Evolutionary conservation across 2,797 vertebrate genomes (phyloP), one percentile per base, ranked within the genome.

Genomic region (Thaleichthys pacificus): DNA sequence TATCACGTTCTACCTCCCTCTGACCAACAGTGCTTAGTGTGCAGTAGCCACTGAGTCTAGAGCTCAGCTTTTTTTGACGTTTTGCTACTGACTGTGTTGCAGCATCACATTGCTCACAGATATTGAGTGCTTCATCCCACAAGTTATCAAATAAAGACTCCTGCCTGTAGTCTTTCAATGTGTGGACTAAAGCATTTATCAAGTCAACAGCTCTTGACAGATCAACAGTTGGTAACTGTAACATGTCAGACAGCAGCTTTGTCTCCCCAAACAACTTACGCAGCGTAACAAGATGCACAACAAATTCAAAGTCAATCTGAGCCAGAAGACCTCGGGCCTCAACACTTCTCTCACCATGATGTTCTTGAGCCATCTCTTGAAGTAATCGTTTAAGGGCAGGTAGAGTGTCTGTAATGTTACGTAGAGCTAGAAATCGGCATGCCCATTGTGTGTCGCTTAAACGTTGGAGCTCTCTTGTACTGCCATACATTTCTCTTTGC

Each of bases 101-200:
- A 68, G 51, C 26, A 56, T 77, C 63, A 68, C 72, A 76, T 54
- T 76, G 68, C 61, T 63, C 56, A 71, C 12, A 38, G 14, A 30
- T 66, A 19, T 66, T 76, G 51, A 71, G 69, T 15, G 61, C 66
- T 68, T 77, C 64, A 77, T 72, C 57, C 74, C 81, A 78, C 12
- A 76, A 3, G 0, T 56, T 21, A 72, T 84, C 73, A 82, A 74
- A 76, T 35, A 65, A 78, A 0, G 11, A 70, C 63, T 76, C 71
- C 21, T 73, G 28, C 9, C 63, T 76, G 26, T 49, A 73, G 22
- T 74, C 57, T 15, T 60, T 73, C 57, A 71, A 68, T 24, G 63
- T 66, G 17, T 72, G 38, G 60, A 79, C 73, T 72, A 75, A 79
- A 22, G 71, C 74, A 14, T 76, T 28, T 61, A 58, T 57, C 47